Base-by-base conservation (phyloP, 2,888 invertebrate genomes). In the Odontocerum albicorne region DNA sequence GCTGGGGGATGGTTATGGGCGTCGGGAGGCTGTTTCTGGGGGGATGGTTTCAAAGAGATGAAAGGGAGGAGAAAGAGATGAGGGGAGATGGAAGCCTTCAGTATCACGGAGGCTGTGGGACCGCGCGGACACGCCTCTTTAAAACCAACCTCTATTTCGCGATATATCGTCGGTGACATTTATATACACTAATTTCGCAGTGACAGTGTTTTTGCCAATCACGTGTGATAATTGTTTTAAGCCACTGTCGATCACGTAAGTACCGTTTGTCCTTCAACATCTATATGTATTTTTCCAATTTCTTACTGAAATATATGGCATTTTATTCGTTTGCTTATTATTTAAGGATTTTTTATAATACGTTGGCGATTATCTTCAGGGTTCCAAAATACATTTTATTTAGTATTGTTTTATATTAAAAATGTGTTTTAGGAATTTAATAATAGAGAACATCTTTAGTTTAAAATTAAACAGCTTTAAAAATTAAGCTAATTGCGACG, bases 71-170 rank as follows among this genome's bases (percentile, higher is more conserved):
- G 38, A 32, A 43, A 13, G 13, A 32, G 49, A 33, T 13, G 43
- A 31, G 51, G 32, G 35, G n/a, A 13, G 13, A 7, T 15, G 33
- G 17, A 33, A 22, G 17, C 27, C 70, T 69, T 73, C 75, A 77
- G 77, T 77, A 69, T 71, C 72, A 72, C 74, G 76, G 77, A 77
- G 75, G 76, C 78, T 58, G 58, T 58, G 53, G 57, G 64, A 70
- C 70, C 72, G 74, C 68, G 71, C 72, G 73, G 72, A 72, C 71
- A 68, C 57, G 64, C 66, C 56, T 60, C 55, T 58, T 12, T 16
- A 16, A 10, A 19, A n/a, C 43, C 31, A 17, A 16, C 36, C 45
- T 39, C 44, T 12, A 47, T 19, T 22, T 45, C 46, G 58, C 43
- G 54, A n/a, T n/a, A n/a, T 6, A 32, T 22, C 47, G 40, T 17